Percentiles rank a stretch among this genome's conserved stretches.
These are phyloP conservation scores for Nephrotoma appendiculata DNA, from an alignment of 2,888 invertebrate species.

Conservation along the genomic window DNA sequence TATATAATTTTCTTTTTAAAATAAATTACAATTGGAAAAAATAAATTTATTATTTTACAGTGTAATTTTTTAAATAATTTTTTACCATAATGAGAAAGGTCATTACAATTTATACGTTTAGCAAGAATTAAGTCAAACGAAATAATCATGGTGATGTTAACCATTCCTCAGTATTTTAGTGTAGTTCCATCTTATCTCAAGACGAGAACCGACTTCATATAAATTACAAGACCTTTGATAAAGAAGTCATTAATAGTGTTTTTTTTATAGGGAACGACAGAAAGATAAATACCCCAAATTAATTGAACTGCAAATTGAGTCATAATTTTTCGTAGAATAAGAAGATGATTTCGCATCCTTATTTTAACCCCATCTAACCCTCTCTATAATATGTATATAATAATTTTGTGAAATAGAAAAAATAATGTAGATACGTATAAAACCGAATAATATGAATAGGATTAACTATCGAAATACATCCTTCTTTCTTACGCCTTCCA, in stretches of 20 bases:
- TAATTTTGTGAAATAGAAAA: neutral
- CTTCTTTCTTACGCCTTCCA: neutral
- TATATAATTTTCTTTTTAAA: too few relatives aligned
- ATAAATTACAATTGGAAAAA: too few relatives aligned
- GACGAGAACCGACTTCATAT: too few relatives aligned
- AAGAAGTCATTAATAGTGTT: neutral
- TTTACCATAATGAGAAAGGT: too few relatives aligned
- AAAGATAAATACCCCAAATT: neutral
- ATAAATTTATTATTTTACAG: too few relatives aligned
- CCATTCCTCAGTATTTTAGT: too few relatives aligned
- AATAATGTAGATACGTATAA: neutral
- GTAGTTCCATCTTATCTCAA: too few relatives aligned
- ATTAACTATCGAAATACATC: neutral
- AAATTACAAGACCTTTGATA: neutral
- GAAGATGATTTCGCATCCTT: neutral
- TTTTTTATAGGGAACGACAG: neutral
- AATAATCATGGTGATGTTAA: too few relatives aligned
- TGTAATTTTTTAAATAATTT: too few relatives aligned
- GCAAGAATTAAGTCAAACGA: too few relatives aligned
- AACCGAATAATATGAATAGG: neutral
- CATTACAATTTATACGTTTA: too few relatives aligned
- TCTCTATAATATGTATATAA: neutral
- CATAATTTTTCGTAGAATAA: neutral
- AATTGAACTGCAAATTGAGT: neutral
- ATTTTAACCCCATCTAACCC: neutral